A percentile compares a stretch with the other conserved stretches of the same genome.
Evolutionary conservation across 2,888 invertebrate species (phyloP).

Genomic region (Mythimna lalbum): DNA sequence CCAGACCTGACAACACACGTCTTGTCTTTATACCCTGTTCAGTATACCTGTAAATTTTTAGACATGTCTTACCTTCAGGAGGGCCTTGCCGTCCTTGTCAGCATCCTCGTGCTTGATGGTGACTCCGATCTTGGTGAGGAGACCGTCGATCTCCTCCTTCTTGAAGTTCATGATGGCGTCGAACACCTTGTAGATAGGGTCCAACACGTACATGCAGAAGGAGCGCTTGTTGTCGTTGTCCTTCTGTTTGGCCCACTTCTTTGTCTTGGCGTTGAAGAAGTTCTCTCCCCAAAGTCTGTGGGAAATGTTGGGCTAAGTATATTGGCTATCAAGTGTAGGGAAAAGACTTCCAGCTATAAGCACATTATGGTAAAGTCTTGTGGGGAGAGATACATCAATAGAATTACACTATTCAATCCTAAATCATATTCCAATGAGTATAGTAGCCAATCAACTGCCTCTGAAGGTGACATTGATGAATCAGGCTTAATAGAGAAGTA

Average conservation of each 20-base stretch:
- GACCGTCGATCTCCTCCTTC: constrained; percentile 97
- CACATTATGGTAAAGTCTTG: no score
- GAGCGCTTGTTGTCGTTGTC: constrained; percentile 98
- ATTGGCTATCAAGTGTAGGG: neutral
- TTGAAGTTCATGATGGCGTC: constrained; percentile 97
- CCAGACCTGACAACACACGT: no score
- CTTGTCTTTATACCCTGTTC: no score
- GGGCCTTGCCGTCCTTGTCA: constrained; percentile 98
- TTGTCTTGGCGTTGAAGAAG: constrained; percentile 99
- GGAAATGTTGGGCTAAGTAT: neutral
- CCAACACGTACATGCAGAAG: constrained; percentile 99
- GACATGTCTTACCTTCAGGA: constrained; percentile 93
- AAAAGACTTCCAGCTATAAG: no score
- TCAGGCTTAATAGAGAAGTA: no score
- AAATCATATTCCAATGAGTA: no score
- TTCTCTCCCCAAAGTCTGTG: constrained; percentile 98
- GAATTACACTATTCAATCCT: no score
- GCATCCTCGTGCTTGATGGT: constrained; percentile 98
- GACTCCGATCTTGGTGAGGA: constrained; percentile 97
- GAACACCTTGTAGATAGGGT: constrained; percentile 99
- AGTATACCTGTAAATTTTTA: no score
- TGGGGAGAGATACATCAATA: no score
- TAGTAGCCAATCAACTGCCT: no score
- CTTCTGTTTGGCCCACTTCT: constrained; percentile 99
- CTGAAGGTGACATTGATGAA: no score